Percentiles rank a stretch among this genome's conserved stretches.
These are phyloP conservation scores for Seriola aureovittata DNA, from an alignment of 2,113 vertebrate species.

Conservation along the genomic window DNA sequence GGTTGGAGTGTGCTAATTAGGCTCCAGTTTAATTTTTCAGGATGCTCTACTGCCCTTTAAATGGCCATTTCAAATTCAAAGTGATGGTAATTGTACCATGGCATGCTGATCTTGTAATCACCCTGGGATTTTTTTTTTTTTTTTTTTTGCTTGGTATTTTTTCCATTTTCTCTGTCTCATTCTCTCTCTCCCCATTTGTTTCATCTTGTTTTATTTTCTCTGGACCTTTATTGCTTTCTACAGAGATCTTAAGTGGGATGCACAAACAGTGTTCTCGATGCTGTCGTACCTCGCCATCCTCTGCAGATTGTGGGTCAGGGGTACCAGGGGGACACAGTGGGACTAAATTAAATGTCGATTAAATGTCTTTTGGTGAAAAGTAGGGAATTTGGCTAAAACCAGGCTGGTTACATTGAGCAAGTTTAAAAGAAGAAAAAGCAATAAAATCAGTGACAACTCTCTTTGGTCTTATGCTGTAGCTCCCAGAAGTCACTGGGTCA, in stretches of 20 bases:
- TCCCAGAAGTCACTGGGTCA: slow-evolving; percentile 31
- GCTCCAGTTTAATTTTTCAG: slow-evolving; percentile 96
- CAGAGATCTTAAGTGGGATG: slow-evolving; percentile 82
- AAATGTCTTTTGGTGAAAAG: slow-evolving; percentile 56
- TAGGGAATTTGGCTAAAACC: slow-evolving; percentile 49
- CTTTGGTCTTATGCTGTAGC: slow-evolving; percentile 5
- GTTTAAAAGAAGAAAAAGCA: slow-evolving; percentile 13
- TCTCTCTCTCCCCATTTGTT: slow-evolving; percentile 75
- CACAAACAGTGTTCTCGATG: slow-evolving; percentile 75
- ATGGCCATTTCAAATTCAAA: slow-evolving; percentile 98
- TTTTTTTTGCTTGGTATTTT: slow-evolving; percentile 40
- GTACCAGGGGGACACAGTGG: slow-evolving; percentile 51
- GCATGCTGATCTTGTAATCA: slow-evolving; percentile 94
- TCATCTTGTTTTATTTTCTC: slow-evolving; percentile 83
- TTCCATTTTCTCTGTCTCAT: slow-evolving; percentile 23
- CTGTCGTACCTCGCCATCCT: slow-evolving; percentile 39
- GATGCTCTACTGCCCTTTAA: slow-evolving; percentile 96
- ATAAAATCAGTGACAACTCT: slow-evolving; percentile 37
- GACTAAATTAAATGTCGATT: slow-evolving; percentile 75
- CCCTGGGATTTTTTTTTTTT: slow-evolving; percentile 84
- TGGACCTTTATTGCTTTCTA: slow-evolving; percentile 79
- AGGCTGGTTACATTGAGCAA: slow-evolving; percentile 18
- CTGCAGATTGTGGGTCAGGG: slow-evolving; percentile 49
- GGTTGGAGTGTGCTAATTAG: slow-evolving; percentile 96
- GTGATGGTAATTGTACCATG: slow-evolving; percentile 94